Evolutionary conservation across 2,113 vertebrate species (phyloP), one percentile per base, ranked within the genome.

Genomic region (Platysternon megacephalum): DNA sequence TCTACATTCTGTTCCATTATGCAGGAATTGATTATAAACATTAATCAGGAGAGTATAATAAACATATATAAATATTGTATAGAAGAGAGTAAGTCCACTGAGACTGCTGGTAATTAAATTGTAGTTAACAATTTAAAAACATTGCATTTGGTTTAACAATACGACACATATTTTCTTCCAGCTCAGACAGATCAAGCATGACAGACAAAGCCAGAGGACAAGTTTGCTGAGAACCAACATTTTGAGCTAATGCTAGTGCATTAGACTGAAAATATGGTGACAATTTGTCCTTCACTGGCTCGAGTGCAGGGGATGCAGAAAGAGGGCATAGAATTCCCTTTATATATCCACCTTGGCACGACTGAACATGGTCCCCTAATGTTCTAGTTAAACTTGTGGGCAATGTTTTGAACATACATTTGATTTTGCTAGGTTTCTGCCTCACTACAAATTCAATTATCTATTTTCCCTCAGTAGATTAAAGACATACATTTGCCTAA

Each of bases 91-190:
- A 44, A 79, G n/a, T 95, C 44, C 82, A 51, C 55, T 93, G 78
- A 81, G 22, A 68, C 85, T 95, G 89, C 93, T 89, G 91, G 92
- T 84, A 97, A 95, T 97, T 97, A 80, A 58, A 94, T 84, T 80
- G 88, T 84, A 97, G 84, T 13, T 4, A 61, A 21, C 39, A 96
- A 95, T 93, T 97, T 95, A 13, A 87, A 53, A 94, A 13, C 26
- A 74, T 94, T 88, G 21, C 86, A 84, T 91, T 94, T 95, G 53
- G 22, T 26, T 95, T 94, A 91, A 92, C 83, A 94, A 52, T 58
- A 87, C 81, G 49, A 93, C 72, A 87, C 2, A 2, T 22, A 89
- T 84, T 91, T 94, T 87, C 28, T 83, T 93, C 52, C 52, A 88
- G 3, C 89, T 90, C 68, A 93, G 80, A 87, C 1, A 89, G 88